A percentile compares a stretch with the other conserved stretches of the same genome.
Evolutionary conservation across 1,140 invertebrate species (phyloP).

Genomic region (Zaprionus nigranus): DNA sequence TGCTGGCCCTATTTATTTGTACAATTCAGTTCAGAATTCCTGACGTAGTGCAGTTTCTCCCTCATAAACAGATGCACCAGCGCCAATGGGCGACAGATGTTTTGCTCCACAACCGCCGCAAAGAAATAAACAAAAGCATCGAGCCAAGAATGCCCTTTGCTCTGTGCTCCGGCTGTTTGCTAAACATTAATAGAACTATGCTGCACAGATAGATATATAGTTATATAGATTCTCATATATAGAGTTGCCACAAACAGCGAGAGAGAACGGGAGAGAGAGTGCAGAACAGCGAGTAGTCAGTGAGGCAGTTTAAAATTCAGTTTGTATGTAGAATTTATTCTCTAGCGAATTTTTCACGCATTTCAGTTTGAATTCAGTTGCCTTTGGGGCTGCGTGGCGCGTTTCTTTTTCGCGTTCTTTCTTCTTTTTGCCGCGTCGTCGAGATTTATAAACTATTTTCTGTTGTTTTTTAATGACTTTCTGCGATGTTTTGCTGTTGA

Average conservation of each 20-base stretch:
- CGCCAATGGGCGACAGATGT: constrained; percentile 34
- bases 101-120: background rate
- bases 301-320: background rate
- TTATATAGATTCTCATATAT: constrained; percentile 8
- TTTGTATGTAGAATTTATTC: constrained; percentile 35
- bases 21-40: constrained; percentile 6
- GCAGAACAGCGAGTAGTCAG: background rate
- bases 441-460: constrained; percentile 13
- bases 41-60: constrained; percentile 32
- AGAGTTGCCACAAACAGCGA: no score
- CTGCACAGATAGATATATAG: constrained; percentile 24
- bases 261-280: constrained; percentile 15
- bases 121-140: constrained; percentile 52
- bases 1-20: constrained; percentile 41
- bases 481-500: background rate
- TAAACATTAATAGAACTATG: constrained; percentile 76
- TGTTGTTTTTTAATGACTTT: constrained; percentile 38
- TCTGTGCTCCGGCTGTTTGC: constrained; percentile 51
- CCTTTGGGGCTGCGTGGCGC: constrained; percentile 56
- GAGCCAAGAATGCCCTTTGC: constrained; percentile 45
- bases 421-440: constrained; percentile 35
- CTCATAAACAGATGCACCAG: constrained; percentile 35
- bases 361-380: constrained; percentile 73
- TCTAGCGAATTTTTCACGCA: constrained; percentile 73
- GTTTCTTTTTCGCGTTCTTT: constrained; percentile 32